phyloP scores from a whole-genome alignment of 2,113 vertebrate genomes.

The Python bivittatus region DNA sequence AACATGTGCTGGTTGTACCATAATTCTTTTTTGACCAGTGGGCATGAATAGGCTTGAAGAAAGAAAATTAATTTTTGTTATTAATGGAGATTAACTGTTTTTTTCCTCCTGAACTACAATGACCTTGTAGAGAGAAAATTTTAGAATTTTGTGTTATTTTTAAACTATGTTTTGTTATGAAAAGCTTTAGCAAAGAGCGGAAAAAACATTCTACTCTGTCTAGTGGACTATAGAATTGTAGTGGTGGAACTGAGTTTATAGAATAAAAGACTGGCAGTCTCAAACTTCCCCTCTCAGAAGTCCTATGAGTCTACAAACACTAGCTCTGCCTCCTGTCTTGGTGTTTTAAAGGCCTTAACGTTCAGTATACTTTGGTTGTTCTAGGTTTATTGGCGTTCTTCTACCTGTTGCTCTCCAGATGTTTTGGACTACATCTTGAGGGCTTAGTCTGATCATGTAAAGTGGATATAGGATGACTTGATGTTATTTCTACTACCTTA shows the following conservation, averaged over 20 bases:
- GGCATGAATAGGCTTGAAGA: neutral
- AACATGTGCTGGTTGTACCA: neutral
- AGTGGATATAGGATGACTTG: neutral
- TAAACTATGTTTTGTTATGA: neutral
- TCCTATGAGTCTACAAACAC: neutral
- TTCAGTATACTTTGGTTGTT: neutral
- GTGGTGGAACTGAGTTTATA: neutral
- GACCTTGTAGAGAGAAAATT: neutral
- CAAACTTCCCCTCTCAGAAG: neutral
- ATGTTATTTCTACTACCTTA: neutral
- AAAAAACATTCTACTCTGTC: neutral
- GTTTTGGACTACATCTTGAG: neutral
- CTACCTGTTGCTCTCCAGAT: neutral
- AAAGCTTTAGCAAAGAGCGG: neutral
- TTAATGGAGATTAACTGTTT: neutral
- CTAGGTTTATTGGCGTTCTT: neutral
- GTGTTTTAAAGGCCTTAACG: neutral
- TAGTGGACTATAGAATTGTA: neutral
- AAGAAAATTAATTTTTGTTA: neutral
- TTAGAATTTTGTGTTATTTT: neutral
- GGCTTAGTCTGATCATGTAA: neutral
- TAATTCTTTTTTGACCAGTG: neutral
- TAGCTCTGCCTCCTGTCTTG: neutral
- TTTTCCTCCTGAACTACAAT: neutral
- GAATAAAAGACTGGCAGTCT: neutral